Percentiles rank a stretch among this genome's conserved stretches.
phyloP scores from a whole-genome alignment of 2,888 invertebrate species.

The Lumbricus terrestris region DNA sequence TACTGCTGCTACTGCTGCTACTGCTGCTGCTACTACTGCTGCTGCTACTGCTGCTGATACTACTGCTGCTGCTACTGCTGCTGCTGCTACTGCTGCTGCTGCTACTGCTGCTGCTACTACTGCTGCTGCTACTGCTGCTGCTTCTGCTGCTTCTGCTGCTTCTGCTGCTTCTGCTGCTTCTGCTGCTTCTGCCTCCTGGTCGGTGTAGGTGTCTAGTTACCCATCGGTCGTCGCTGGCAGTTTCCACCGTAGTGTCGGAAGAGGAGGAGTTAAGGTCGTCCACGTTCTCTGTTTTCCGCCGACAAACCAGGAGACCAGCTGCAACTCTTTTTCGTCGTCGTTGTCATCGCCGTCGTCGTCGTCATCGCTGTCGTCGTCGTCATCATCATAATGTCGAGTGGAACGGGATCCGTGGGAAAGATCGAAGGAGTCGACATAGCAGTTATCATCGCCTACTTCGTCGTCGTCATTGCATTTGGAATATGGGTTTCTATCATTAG shows the following conservation, averaged over 20 bases:
- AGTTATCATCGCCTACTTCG: conserved; percentile 52
- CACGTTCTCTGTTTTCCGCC: neutral
- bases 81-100: no score
- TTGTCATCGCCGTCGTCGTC: no score
- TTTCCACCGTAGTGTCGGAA: neutral
- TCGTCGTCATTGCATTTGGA: conserved; percentile 51
- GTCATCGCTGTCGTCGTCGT: neutral
- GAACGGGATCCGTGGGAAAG: conserved; percentile 12
- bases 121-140: no score
- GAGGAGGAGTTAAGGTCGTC: neutral
- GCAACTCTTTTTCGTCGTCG: no score
- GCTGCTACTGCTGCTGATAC: no score
- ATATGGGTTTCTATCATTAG: conserved; percentile 50
- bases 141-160: no score
- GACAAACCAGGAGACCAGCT: neutral
- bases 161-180: no score
- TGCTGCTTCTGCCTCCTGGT: no score
- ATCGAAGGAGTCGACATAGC: conserved; percentile 43
- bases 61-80: no score
- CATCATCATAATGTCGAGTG: neutral
- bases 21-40: no score
- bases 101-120: neutral
- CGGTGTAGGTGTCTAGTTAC: no score
- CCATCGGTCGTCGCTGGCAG: neutral
- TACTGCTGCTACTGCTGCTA: no score